Evolutionary conservation across 2,113 vertebrate genomes (phyloP), one percentile per base, ranked within the genome.

Genomic region (Gymnorhina tibicen): DNA sequence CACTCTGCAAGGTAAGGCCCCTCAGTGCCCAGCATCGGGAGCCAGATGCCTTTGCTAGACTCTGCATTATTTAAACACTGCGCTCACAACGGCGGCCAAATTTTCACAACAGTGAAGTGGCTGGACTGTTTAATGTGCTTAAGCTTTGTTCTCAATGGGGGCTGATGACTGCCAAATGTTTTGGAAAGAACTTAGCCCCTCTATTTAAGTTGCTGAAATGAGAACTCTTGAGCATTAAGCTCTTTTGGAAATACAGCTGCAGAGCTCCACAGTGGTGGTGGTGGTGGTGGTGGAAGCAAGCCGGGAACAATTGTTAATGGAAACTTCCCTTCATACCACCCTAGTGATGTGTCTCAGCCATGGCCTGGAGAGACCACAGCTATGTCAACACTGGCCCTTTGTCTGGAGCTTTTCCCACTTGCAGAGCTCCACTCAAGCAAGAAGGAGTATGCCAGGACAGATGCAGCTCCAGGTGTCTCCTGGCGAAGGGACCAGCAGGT

Each of bases 261-360:
- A 87, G 39, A 92, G 41, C 76, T 81, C 75, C 44, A 55, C 1
- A 1, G 74, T 78, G 85, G 69, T 46, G 75, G 79, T 82, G 85
- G 69, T 46, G 75, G 79, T 82, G 70, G 76, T 84, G 77, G 77
- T 56, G 70, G 93, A 95, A 30, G 92, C 64, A 91, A 93, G 73
- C 92, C n/a, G 86, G 69, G 92, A 94, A 96, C 93, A 94, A 93
- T 72, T 83, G 64, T 91, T 95, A 93, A 94, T 89, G 92, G 93
- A 96, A 96, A 94, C 92, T 95, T 97, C 95, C 92, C 83, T 58
- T 94, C 92, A 95, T 86, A 92, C 91, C 83, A 91, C 96, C 94
- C 94, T 33, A 27, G 88, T 75, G 92, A 96, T 92, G 76, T 72
- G 86, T 84, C 92, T 85, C 83, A 91, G 30, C 68, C 83, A 32